Percentiles rank a stretch among this genome's conserved stretches.
These are phyloP conservation scores for Hofmannophila pseudospretella DNA, from an alignment of 2,888 invertebrate species.

Conservation along the genomic window DNA sequence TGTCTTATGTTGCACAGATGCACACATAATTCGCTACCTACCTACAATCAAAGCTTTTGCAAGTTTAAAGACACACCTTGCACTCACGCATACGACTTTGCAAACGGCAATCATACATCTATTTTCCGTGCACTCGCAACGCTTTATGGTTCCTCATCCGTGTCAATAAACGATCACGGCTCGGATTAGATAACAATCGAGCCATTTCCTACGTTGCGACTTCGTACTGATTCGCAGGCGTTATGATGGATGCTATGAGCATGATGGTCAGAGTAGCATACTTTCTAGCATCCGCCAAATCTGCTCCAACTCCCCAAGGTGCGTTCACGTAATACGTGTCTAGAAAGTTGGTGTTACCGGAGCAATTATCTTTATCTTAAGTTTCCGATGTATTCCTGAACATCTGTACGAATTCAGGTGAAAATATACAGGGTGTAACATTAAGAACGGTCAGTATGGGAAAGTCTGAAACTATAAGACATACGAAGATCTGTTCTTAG, in stretches of 20 bases:
- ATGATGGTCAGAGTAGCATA: slow-evolving; percentile 31
- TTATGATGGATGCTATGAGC: slow-evolving; percentile 41
- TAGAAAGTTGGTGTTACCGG: slow-evolving; percentile 52
- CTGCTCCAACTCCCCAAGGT: slow-evolving; percentile 45
- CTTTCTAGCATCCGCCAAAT: slow-evolving; percentile 52
- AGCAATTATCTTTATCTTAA: slow-evolving; percentile 7
- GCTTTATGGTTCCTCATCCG: slow-evolving; percentile 29
- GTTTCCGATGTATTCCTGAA: not conserved
- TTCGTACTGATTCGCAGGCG: slow-evolving; percentile 46
- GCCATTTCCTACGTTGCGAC: slow-evolving; percentile 33
- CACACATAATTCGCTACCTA: no score
- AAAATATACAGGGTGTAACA: not conserved
- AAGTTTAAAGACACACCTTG: no score
- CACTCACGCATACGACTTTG: no score
- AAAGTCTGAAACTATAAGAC: no score
- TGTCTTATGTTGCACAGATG: no score
- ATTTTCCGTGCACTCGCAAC: slow-evolving; percentile 2
- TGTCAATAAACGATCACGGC: slow-evolving; percentile 37
- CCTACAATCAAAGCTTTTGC: no score
- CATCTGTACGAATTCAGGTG: not conserved
- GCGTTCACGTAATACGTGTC: slow-evolving; percentile 53
- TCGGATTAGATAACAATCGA: slow-evolving; percentile 46
- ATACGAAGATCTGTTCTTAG: no score
- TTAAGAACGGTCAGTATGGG: no score
- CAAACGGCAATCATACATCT: no score